Evolutionary conservation across 1,140 invertebrate species (phyloP), one percentile per base, ranked within the genome.

Genomic region (Arion vulgaris): DNA sequence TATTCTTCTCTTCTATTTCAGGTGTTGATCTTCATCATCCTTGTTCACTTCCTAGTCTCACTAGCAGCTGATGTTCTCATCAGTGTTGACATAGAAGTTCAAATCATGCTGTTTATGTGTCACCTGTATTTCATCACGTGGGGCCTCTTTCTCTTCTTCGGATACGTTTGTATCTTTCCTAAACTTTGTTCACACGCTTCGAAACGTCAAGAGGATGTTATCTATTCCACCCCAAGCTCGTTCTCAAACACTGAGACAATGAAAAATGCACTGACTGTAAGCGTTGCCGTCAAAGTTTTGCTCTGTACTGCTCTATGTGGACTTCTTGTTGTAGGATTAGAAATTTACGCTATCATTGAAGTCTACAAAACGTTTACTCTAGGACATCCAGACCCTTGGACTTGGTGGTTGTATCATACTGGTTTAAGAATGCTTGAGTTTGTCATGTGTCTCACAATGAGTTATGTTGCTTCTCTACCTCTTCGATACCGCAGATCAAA

Each of bases 351-450:
- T 0, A 95, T 97, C 83, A 95, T 96, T 88, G 95, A 95, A 15
- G 94, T 96, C 7, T 91, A 94, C 15, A 89, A 92, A 94, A 32
- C 19, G 1, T 71, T 80, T 39, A 71, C 78, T 0, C 0, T 1
- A 49, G 78, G 87, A 85, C 94, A 57, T 0, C 80, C 88, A 13
- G 83, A 90, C 49, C 93, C 94, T 0, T 98, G 97, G 97, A 93
- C 97, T 13, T 96, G 96, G 93, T 97, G 96, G 96, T 95, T 95
- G 19, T 97, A 96, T 92, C 96, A 97, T 86, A 95, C 97, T 85
- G 95, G 95, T 2, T 93, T 97, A 41, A 94, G 97, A 34, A 92
- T 97, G 0, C 94, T 97, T 45, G 97, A 98, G 90, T 94, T 97
- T 36, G 94, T 95, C 0, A 95, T 97, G 86, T 96, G 96, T 84